Conservation (phyloP, 2,113 vertebrate species). For the Amblyornis subalaris region DNA sequence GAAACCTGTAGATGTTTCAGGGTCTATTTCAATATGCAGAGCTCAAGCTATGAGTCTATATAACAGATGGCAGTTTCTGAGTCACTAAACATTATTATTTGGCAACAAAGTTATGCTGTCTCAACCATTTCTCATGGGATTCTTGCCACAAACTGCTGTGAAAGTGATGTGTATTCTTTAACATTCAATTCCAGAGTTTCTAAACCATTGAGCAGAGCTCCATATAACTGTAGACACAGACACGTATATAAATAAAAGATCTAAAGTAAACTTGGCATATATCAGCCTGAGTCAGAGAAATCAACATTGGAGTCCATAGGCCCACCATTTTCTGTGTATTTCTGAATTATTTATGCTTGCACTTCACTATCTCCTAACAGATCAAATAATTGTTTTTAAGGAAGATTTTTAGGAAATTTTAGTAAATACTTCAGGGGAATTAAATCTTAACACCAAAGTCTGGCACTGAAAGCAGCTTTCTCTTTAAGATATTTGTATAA, state of each 20-base stretch:
- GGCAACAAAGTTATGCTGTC: conserved; percentile 25
- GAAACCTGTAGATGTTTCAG: conserved; percentile 47
- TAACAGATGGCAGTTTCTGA: conserved; percentile 64
- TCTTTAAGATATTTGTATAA: neutral
- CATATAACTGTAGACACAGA: neutral
- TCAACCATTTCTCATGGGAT: conserved; percentile 43
- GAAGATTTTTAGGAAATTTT: neutral
- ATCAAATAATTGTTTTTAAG: neutral
- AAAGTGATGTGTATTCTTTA: neutral
- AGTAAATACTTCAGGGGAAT: neutral
- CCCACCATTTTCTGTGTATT: neutral
- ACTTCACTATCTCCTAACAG: neutral
- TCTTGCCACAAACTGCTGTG: conserved; percentile 34
- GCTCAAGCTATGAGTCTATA: conserved; percentile 33
- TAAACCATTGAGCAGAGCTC: neutral
- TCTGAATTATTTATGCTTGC: neutral
- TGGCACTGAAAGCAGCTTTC: neutral
- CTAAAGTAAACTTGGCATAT: neutral
- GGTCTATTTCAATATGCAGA: conserved; percentile 41
- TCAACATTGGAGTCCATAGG: neutral
- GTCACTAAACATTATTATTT: conserved; percentile 59
- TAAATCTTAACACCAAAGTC: neutral
- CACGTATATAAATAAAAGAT: neutral
- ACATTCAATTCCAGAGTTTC: neutral
- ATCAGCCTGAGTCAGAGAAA: neutral